Conservation (phyloP, 1,140 invertebrate species). For the Cardiocondyla obscurior region DNA sequence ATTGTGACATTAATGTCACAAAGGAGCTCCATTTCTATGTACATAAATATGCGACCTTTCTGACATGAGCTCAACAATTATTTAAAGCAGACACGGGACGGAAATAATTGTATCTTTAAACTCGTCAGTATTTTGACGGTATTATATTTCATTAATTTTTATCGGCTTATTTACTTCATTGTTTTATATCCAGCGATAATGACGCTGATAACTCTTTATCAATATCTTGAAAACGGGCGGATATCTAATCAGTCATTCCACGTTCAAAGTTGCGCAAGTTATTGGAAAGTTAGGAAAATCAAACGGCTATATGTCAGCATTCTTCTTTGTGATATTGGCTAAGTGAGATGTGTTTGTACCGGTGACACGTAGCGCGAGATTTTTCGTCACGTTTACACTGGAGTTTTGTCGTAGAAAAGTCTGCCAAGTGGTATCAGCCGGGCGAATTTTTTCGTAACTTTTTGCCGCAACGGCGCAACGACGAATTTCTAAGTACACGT, state of each 20-base stretch:
- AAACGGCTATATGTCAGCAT: neutral
- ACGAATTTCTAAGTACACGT: too few species aligned
- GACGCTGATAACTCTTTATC: neutral
- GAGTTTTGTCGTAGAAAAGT: slow-evolving; percentile 11
- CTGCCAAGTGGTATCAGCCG: neutral
- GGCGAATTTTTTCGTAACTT: slow-evolving; percentile 13
- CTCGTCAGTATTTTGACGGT: neutral
- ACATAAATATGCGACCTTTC: slow-evolving; percentile 27
- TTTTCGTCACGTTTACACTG: slow-evolving; percentile 2
- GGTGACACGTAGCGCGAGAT: neutral
- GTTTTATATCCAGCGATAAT: neutral
- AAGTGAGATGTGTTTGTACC: slow-evolving; percentile 6
- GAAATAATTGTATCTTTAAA: neutral
- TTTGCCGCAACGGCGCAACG: neutral
- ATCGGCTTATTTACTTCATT: neutral
- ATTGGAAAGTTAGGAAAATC: neutral
- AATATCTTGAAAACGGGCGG: neutral
- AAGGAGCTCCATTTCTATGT: neutral
- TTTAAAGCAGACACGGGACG: neutral
- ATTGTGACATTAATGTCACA: slow-evolving; percentile 23
- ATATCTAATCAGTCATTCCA: slow-evolving; percentile 14
- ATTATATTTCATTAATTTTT: neutral
- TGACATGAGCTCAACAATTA: neutral
- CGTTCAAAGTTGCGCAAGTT: neutral
- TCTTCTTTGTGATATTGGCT: neutral